Percentiles rank a stretch among this genome's conserved stretches.
Evolutionary conservation across 1,140 invertebrate genomes (phyloP).

Genomic region (Delia radicum): DNA sequence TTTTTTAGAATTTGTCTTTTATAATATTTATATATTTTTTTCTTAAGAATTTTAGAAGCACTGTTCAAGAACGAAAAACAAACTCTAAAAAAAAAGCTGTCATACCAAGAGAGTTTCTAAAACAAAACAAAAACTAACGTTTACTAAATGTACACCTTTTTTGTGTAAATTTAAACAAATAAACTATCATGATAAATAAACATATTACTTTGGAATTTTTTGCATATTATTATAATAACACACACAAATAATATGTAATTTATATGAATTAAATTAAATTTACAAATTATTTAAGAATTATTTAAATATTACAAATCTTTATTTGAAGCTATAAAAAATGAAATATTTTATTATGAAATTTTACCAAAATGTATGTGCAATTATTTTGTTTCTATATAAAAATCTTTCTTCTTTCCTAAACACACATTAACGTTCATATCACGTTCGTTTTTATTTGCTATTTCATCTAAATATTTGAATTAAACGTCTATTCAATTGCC

Average conservation of each 20-base stretch:
- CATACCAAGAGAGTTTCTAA: not conserved
- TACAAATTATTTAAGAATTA: not conserved
- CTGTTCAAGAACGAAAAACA: not conserved
- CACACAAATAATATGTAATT: not conserved
- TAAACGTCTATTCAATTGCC: not conserved
- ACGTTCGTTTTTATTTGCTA: not conserved
- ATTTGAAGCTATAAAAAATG: not conserved
- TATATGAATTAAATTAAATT: not conserved
- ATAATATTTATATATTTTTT: not conserved
- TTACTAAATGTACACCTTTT: not conserved
- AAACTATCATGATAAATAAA: not conserved
- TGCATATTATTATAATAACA: not conserved
- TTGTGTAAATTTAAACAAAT: not conserved
- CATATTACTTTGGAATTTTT: not conserved
- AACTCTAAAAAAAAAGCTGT: not conserved
- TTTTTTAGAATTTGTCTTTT: not conserved
- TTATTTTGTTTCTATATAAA: not conserved
- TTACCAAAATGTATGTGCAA: not conserved
- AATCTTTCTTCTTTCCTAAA: not conserved
- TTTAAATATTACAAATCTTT: not conserved
- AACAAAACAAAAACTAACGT: not conserved
- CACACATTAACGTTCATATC: not conserved
- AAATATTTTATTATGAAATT: not conserved
- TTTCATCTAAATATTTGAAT: not conserved
- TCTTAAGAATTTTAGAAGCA: not conserved